These are phyloP conservation scores for Sapayoa aenigma DNA, from an alignment of 2,113 vertebrate genomes.

Conservation along the genomic window DNA sequence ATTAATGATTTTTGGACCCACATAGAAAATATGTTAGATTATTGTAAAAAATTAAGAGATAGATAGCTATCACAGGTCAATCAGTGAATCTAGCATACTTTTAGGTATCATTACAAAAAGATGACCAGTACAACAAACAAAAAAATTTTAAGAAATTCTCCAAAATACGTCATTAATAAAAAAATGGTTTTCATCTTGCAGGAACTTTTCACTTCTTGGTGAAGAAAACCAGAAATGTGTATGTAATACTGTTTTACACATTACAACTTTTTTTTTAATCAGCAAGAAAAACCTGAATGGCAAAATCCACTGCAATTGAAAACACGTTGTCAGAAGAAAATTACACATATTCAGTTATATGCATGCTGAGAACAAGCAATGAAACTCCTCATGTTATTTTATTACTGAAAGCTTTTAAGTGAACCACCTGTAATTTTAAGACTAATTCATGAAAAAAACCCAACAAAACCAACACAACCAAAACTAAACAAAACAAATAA, in stretches of 20 bases:
- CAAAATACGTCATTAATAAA: neutral
- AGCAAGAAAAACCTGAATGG: neutral
- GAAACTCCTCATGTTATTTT: neutral
- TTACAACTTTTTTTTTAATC: neutral
- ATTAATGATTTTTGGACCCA: neutral
- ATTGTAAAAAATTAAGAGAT: neutral
- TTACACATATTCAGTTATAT: neutral
- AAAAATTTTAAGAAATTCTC: neutral
- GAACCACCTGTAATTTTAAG: neutral
- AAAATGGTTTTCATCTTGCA: neutral
- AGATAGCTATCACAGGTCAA: neutral
- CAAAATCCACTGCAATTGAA: neutral
- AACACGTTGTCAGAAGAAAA: neutral
- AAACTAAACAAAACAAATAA: neutral
- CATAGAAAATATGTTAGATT: neutral
- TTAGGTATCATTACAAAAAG: neutral
- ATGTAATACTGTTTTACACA: neutral
- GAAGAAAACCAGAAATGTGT: neutral
- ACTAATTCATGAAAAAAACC: neutral
- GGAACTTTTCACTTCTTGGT: neutral
- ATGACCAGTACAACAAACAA: neutral
- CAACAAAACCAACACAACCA: neutral
- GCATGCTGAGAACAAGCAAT: neutral
- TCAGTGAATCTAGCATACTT: neutral
- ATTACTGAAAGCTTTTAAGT: neutral